Conservation (phyloP, 2,888 invertebrate species). For the Unio delphinus region DNA sequence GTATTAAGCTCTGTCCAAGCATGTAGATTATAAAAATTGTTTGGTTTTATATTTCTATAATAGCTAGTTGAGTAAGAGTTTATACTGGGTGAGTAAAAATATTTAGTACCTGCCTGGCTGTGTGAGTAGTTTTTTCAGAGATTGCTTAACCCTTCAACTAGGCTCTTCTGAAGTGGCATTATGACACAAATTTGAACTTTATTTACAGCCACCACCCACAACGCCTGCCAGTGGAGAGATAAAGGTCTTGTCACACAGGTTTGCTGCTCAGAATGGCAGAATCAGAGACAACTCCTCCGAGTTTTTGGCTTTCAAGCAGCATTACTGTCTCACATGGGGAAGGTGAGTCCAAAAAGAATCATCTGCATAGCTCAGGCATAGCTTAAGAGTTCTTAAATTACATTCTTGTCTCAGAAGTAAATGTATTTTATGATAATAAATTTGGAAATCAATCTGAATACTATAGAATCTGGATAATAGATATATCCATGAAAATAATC, state of each 20-base stretch:
- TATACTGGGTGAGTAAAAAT: no score
- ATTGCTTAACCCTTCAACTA: no score
- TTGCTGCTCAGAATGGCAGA: slow-evolving; percentile 69
- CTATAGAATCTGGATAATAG: no score
- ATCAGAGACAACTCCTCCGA: slow-evolving; percentile 61
- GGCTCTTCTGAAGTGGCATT: slow-evolving; percentile 1
- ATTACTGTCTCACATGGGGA: slow-evolving; percentile 70
- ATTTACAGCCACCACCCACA: slow-evolving; percentile 68
- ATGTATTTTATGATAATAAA: not conserved
- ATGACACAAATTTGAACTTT: slow-evolving; percentile 4
- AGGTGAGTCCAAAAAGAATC: slow-evolving; percentile 45
- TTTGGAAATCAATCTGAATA: no score
- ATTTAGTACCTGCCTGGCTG: no score
- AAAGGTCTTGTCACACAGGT: slow-evolving; percentile 59
- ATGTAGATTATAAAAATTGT: no score
- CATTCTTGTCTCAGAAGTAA: no score
- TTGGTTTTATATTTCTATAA: no score
- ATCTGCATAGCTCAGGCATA: not conserved
- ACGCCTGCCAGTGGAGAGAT: slow-evolving; percentile 68
- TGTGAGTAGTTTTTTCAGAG: no score
- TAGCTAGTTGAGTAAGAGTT: no score
- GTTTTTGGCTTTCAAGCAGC: slow-evolving; percentile 68
- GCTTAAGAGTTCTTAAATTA: not conserved
- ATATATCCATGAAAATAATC: no score
- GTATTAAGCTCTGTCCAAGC: no score